Evolutionary conservation across 2,797 vertebrate species (phyloP).

Genomic region (Sarcoramphus papa): DNA sequence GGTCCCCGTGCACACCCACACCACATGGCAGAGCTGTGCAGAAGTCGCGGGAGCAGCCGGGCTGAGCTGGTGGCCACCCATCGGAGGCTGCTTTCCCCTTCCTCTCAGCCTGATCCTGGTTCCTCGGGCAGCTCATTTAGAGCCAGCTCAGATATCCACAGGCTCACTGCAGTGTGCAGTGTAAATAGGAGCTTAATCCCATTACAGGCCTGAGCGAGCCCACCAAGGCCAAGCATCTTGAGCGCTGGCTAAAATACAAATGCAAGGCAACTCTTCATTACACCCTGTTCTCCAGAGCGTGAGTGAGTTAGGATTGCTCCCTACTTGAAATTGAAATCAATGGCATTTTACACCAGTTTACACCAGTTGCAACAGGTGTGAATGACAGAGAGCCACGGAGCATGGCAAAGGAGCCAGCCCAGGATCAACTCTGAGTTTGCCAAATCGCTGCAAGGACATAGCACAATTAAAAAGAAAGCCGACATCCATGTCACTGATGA

Average conservation of each 20-base stretch:
- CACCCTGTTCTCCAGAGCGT: not conserved
- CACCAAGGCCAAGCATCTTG: not conserved
- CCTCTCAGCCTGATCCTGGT: not conserved
- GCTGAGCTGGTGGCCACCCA: not conserved
- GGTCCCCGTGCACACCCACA: rapidly evolving
- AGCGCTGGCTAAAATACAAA: not conserved
- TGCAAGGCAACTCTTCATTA: not conserved
- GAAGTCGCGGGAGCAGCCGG: not conserved
- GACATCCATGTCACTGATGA: not conserved
- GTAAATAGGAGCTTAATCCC: slow-evolving; percentile 19
- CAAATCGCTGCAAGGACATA: rapidly evolving
- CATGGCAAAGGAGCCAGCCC: not conserved
- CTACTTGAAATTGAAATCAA: not conserved
- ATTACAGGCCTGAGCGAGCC: not conserved
- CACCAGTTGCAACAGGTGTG: not conserved
- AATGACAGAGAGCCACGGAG: not conserved
- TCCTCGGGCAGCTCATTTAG: not conserved
- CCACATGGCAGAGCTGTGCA: not conserved
- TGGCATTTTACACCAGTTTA: not conserved
- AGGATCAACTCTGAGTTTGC: not conserved
- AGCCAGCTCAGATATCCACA: not conserved
- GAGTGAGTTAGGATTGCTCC: not conserved
- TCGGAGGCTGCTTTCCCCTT: not conserved
- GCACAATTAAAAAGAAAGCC: not conserved
- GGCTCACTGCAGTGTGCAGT: not conserved